Conservation (phyloP, 2,888 invertebrate genomes). For the Microchrysa polita region DNA sequence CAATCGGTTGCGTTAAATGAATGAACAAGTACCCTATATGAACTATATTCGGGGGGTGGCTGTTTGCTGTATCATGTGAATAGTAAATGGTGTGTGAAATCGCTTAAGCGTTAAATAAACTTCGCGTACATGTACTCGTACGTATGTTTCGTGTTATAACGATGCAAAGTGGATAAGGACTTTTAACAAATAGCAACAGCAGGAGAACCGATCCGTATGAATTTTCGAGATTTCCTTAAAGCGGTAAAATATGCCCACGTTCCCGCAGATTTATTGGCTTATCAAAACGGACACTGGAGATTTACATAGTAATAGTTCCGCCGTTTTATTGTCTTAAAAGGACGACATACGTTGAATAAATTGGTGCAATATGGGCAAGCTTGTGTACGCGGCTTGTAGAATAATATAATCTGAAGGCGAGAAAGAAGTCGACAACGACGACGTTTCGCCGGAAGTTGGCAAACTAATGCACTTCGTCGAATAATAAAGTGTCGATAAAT, state of each 20-base stretch:
- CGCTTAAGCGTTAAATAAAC: slow-evolving; percentile 61
- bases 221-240: slow-evolving; percentile 3
- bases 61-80: slow-evolving; percentile 53
- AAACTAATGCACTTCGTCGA: slow-evolving; percentile 14
- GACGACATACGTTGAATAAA: slow-evolving; percentile 14
- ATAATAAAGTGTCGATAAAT: slow-evolving; percentile 13
- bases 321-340: slow-evolving; percentile 48
- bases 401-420: no score
- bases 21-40: slow-evolving; percentile 15
- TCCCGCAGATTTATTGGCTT: slow-evolving; percentile 37
- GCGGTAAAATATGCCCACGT: not conserved
- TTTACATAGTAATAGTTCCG: slow-evolving; percentile 52
- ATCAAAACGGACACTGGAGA: slow-evolving; percentile 47
- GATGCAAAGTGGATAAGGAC: no score
- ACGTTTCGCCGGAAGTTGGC: slow-evolving; percentile 9
- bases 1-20: slow-evolving; percentile 45
- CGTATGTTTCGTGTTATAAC: no score
- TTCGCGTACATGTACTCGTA: slow-evolving; percentile 42
- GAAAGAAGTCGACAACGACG: not conserved
- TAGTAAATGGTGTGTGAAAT: slow-evolving; percentile 65
- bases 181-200: no score
- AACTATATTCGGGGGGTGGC: no score
- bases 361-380: not conserved
- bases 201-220: no score
- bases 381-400: no score